phyloP scores from a whole-genome alignment of 2,888 invertebrate genomes.

The Ommatoiulus sabulosus region DNA sequence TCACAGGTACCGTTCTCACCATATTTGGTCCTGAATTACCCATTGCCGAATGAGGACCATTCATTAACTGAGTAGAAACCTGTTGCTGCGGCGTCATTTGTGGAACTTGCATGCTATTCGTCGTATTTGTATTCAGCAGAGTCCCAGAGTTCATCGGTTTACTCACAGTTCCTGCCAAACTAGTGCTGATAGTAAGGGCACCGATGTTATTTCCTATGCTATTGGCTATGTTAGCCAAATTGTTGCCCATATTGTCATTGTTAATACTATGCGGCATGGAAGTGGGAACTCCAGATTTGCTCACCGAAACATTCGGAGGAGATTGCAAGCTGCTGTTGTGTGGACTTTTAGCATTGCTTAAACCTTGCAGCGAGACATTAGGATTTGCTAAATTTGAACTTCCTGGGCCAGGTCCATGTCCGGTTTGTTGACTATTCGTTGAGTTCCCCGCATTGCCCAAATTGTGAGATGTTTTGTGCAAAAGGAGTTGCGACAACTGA shows the following conservation, averaged over 20 bases:
- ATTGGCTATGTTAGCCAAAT: constrained; percentile 52
- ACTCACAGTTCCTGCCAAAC: constrained; percentile 53
- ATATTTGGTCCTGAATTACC: constrained; percentile 58
- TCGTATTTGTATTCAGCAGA: constrained; percentile 60
- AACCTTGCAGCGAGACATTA: constrained; percentile 60
- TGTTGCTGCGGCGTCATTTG: constrained; percentile 59
- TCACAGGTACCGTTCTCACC: constrained; percentile 50
- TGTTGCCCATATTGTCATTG: constrained; percentile 62
- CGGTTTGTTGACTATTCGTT: constrained; percentile 57
- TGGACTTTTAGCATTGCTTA: constrained; percentile 62
- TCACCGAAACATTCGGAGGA: constrained; percentile 84
- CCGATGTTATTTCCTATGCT: constrained; percentile 58
- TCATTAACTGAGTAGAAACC: constrained; percentile 63
- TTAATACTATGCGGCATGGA: constrained; percentile 63
- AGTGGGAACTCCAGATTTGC: constrained; percentile 66
- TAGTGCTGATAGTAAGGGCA: constrained; percentile 54
- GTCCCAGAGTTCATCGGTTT: constrained; percentile 59
- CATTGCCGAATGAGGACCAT: constrained; percentile 64
- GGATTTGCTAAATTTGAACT: constrained; percentile 59
- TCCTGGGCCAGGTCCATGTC: constrained; percentile 58
- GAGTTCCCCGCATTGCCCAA: constrained; percentile 57
- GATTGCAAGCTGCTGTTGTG: constrained; percentile 68
- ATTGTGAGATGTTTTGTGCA: constrained; percentile 59
- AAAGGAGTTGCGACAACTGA: constrained; percentile 60
- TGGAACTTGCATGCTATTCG: constrained; percentile 60